These are phyloP conservation scores for Drosophila tropicalis DNA, from an alignment of 1,140 invertebrate species.

Conservation along the genomic window DNA sequence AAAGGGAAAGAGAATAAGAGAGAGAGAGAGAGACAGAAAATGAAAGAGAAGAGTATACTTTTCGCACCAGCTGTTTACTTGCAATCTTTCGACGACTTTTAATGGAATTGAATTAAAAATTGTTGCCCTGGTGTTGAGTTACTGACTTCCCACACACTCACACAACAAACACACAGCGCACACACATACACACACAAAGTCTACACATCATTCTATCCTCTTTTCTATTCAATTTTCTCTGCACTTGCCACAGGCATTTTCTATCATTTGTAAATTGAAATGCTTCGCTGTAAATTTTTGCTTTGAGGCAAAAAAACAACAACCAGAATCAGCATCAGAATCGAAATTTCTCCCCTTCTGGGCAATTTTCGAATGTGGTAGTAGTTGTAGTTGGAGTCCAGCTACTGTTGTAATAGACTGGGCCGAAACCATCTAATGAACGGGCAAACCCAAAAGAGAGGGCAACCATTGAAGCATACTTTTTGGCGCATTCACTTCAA, in stretches of 20 bases:
- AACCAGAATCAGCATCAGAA: neutral
- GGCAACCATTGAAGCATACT: constrained; percentile 52
- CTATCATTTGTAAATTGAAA: constrained; percentile 77
- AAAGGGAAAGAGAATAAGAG: constrained; percentile 22
- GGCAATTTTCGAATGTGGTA: constrained; percentile 14
- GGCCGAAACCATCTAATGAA: constrained; percentile 43
- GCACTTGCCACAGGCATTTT: constrained; percentile 69
- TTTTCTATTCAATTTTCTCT: constrained; percentile 1
- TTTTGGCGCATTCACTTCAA: constrained; percentile 53
- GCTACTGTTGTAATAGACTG: constrained; percentile 35
- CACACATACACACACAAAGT: neutral
- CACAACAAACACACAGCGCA: constrained; percentile 7
- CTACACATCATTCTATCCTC: neutral
- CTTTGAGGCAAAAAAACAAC: constrained; percentile 43
- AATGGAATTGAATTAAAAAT: constrained; percentile 81
- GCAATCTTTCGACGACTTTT: constrained; percentile 68
- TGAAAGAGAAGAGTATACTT: constrained; percentile 24
- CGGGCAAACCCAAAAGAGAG: constrained; percentile 17
- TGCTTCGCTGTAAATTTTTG: constrained; percentile 55
- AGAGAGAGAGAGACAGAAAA: constrained; percentile 18
- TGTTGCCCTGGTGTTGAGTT: constrained; percentile 61
- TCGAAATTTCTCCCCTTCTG: constrained; percentile 18
- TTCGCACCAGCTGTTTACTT: constrained; percentile 63
- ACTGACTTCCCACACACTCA: constrained; percentile 28
- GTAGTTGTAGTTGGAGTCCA: constrained; percentile 28